These are phyloP conservation scores for Apeira syringaria DNA, from an alignment of 2,888 invertebrate species.

Conservation along the genomic window DNA sequence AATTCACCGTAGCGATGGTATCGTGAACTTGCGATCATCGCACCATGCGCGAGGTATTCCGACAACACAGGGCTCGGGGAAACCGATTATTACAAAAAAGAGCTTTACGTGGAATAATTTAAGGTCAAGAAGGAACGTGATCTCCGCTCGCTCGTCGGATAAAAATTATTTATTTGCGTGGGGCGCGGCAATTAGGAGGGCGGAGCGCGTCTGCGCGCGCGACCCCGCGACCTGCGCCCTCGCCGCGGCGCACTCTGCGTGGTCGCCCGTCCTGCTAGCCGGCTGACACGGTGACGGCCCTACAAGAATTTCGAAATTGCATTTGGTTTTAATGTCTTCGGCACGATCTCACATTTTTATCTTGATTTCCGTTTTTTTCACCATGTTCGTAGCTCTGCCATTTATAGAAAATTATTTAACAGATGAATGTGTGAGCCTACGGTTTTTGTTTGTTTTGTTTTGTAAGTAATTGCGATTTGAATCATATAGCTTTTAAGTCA, in stretches of 20 bases:
- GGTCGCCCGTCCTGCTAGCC: conserved; percentile 27
- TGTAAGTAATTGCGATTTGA: too few relatives aligned
- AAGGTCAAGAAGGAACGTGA: conserved; percentile 76
- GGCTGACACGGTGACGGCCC: conserved; percentile 56
- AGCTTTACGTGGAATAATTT: conserved; percentile 69
- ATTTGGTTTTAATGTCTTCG: conserved; percentile 43
- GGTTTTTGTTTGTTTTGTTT: too few relatives aligned
- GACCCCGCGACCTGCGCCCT: conserved; percentile 70
- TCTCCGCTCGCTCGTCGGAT: conserved; percentile 63
- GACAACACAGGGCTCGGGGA: conserved; percentile 40
- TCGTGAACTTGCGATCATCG: conserved; percentile 56
- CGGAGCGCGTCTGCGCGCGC: conserved; percentile 73
- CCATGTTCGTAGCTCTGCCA: not conserved
- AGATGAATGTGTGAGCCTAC: too few relatives aligned
- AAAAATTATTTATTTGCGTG: conserved; percentile 83
- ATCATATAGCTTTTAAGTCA: too few relatives aligned
- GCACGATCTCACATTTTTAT: conserved; percentile 57
- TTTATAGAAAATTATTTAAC: too few relatives aligned
- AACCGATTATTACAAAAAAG: conserved; percentile 69
- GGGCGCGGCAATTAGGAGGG: conserved; percentile 82
- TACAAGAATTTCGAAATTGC: conserved; percentile 62
- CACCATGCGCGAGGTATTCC: conserved; percentile 21
- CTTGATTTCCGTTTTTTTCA: conserved; percentile 31
- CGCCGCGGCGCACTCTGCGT: conserved; percentile 25
- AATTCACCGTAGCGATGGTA: conserved; percentile 68